Conservation (phyloP, 1,140 invertebrate genomes). For the Diprion similis region DNA sequence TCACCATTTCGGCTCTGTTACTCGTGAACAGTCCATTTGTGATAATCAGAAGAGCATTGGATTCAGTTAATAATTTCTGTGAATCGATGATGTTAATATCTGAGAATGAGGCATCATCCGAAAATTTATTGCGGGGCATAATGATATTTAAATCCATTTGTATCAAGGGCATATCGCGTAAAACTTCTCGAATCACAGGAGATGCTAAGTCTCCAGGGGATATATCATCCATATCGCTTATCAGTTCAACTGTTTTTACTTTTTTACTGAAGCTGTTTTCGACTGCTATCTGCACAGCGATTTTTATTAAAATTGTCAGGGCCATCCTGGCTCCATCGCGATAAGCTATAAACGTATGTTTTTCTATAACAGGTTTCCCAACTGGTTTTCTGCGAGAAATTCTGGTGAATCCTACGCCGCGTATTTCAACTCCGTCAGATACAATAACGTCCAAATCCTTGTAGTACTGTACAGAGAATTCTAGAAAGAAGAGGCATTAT, state of each 20-base stretch:
- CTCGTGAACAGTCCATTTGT: neutral
- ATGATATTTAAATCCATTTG: constrained; percentile 60
- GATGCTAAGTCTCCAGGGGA: constrained; percentile 53
- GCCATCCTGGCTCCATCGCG: constrained; percentile 6
- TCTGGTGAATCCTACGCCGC: constrained; percentile 68
- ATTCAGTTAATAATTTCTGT: constrained; percentile 59
- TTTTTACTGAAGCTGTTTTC: constrained; percentile 75
- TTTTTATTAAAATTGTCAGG: constrained; percentile 58
- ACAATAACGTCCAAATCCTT: constrained; percentile 39
- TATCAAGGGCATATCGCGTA: constrained; percentile 66
- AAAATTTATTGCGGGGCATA: constrained; percentile 58
- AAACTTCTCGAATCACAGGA: constrained; percentile 60
- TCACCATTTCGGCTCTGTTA: neutral
- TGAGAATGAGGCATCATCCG: constrained; percentile 60
- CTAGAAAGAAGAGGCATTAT: constrained; percentile 39
- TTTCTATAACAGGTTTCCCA: constrained; percentile 60
- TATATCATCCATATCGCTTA: constrained; percentile 60
- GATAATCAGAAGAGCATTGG: constrained; percentile 59
- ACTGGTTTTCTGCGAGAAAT: constrained; percentile 55
- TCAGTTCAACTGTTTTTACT: constrained; percentile 74
- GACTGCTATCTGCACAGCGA: constrained; percentile 72
- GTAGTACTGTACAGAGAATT: neutral
- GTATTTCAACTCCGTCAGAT: constrained; percentile 66
- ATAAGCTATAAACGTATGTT: constrained; percentile 66
- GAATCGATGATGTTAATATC: constrained; percentile 64